A percentile compares a stretch with the other conserved stretches of the same genome.
Conservation (phyloP, 2,888 invertebrate genomes). For the Apantesis nais region DNA sequence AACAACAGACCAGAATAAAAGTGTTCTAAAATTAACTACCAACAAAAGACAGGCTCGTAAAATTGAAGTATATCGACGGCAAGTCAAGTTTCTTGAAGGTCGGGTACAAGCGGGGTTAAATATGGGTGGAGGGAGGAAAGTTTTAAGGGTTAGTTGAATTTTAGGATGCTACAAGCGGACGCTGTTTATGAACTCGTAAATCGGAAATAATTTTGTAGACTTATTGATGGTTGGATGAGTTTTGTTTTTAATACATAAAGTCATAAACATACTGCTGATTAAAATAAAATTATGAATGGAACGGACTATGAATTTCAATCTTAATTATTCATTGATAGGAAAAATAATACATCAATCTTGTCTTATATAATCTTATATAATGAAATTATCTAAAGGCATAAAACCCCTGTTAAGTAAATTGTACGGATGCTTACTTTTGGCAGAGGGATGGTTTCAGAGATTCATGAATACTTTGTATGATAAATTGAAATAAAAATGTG, state of each 20-base stretch:
- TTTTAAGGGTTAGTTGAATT: slow-evolving; percentile 47
- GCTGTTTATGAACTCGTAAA: slow-evolving; percentile 47
- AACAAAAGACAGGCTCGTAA: slow-evolving; percentile 25
- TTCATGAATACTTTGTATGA: too few species aligned
- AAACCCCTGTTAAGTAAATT: too few species aligned
- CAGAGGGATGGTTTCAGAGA: too few species aligned
- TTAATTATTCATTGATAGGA: neutral
- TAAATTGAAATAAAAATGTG: too few species aligned
- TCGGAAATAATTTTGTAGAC: slow-evolving; percentile 46
- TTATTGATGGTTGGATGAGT: slow-evolving; percentile 19
- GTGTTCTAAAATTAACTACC: slow-evolving; percentile 33
- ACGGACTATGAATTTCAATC: neutral
- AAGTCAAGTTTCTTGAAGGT: slow-evolving; percentile 41
- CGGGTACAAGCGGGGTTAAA: slow-evolving; percentile 9
- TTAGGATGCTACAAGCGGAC: slow-evolving; percentile 38
- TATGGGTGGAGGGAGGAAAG: slow-evolving; percentile 26
- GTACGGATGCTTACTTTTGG: too few species aligned
- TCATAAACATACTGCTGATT: neutral
- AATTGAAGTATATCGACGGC: slow-evolving; percentile 25
- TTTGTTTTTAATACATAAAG: neutral
- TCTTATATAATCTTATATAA: neutral
- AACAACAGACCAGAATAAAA: neutral
- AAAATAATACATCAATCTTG: neutral
- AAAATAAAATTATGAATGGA: neutral
- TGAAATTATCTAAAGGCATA: neutral